These are phyloP conservation scores for Pseudoatta argentina DNA, from an alignment of 1,140 invertebrate genomes.

Conservation along the genomic window DNA sequence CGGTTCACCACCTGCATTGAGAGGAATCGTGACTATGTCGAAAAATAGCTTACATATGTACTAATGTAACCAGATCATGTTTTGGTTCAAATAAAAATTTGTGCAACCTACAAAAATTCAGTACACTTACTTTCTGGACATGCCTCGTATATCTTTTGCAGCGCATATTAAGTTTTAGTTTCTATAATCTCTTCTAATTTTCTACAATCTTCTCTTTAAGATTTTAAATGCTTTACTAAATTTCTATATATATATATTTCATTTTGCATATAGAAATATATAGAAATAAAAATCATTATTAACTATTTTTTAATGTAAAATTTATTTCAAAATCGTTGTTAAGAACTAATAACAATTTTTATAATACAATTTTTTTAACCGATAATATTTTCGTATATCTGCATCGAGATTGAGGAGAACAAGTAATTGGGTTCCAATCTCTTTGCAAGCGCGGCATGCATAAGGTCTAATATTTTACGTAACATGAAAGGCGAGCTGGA, in stretches of 20 bases:
- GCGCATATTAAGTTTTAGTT: conserved; percentile 3
- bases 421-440: neutral
- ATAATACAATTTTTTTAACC: neutral
- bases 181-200: neutral
- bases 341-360: neutral
- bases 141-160: neutral
- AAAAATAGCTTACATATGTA: too few relatives aligned
- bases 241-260: neutral
- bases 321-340: neutral
- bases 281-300: conserved; percentile 57
- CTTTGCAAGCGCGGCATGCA: conserved; percentile 57
- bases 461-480: conserved; percentile 5
- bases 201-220: neutral
- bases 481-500: conserved; percentile 66
- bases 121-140: too few relatives aligned
- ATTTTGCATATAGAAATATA: neutral
- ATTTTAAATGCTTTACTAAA: neutral
- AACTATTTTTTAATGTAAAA: conserved; percentile 18
- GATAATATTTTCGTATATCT: neutral
- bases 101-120: too few relatives aligned
- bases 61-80: too few relatives aligned
- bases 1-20: too few relatives aligned
- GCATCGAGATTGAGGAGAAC: neutral
- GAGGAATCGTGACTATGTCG: too few relatives aligned
- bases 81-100: too few relatives aligned